These are phyloP conservation scores for Leptodactylus fallax DNA, from an alignment of 2,797 vertebrate genomes.

Conservation along the genomic window DNA sequence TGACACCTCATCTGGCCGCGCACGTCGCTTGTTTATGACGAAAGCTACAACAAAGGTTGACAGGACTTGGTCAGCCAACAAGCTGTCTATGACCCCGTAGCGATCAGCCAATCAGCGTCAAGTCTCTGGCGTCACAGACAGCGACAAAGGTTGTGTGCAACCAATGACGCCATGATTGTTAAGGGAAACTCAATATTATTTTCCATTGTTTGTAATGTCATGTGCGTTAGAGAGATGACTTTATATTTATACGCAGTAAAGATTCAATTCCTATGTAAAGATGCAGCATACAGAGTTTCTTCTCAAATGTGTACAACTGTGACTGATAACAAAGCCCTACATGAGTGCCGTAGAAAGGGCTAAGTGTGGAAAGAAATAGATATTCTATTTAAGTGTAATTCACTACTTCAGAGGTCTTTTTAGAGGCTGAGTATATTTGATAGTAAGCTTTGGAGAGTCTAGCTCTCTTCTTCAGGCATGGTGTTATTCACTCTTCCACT, in stretches of 20 bases:
- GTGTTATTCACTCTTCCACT: too few species aligned
- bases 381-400: too few species aligned
- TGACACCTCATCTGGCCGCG: slow-evolving; percentile 56
- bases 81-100: neutral
- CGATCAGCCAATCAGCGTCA: slow-evolving; percentile 12
- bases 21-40: slow-evolving; percentile 37
- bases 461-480: too few species aligned
- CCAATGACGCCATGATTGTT: neutral
- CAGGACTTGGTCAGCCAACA: neutral
- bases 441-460: too few species aligned
- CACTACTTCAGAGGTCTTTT: too few species aligned
- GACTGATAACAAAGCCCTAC: neutral
- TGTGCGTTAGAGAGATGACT: neutral
- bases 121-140: neutral
- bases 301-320: neutral
- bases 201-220: neutral
- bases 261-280: neutral
- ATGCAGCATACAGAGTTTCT: neutral
- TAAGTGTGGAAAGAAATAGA: too few species aligned
- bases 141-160: neutral
- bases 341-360: too few species aligned
- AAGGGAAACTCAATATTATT: neutral
- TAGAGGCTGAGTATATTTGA: too few species aligned
- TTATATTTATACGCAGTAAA: neutral
- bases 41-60: slow-evolving; percentile 20